These are phyloP conservation scores for Hormaphis cornu DNA, from an alignment of 1,140 invertebrate species.

Conservation along the genomic window DNA sequence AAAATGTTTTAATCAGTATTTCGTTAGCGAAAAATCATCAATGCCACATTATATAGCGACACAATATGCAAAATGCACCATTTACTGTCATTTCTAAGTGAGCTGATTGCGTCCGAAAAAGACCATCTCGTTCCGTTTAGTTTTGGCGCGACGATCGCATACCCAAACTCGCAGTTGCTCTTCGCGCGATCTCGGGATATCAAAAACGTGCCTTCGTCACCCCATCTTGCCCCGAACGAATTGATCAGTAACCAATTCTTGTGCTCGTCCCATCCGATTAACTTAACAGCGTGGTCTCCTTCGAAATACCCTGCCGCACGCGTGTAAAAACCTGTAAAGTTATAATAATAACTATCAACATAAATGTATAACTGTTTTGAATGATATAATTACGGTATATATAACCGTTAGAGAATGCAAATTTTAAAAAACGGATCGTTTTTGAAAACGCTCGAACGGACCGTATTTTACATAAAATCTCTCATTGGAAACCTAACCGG, in stretches of 20 bases:
- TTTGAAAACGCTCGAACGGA: too few species aligned
- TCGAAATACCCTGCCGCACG: constrained; percentile 59
- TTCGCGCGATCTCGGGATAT: constrained; percentile 49
- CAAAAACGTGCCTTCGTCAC: constrained; percentile 47
- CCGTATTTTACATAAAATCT: too few species aligned
- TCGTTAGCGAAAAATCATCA: too few species aligned
- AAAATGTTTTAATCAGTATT: too few species aligned
- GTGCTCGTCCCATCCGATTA: constrained; percentile 59
- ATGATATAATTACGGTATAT: too few species aligned
- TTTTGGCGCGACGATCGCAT: background rate
- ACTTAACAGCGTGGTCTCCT: constrained; percentile 81
- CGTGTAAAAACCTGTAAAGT: constrained; percentile 77
- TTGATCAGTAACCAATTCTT: constrained; percentile 46
- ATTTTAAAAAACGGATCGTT: too few species aligned
- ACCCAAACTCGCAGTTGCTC: constrained; percentile 49
- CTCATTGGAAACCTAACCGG: too few species aligned
- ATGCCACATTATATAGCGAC: background rate
- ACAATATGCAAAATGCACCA: background rate
- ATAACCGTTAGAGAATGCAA: too few species aligned
- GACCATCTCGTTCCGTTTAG: background rate
- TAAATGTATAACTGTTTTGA: too few species aligned
- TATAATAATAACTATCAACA: too few species aligned
- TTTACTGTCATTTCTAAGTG: background rate
- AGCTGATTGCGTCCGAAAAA: background rate
- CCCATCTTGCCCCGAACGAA: constrained; percentile 50